Evolutionary conservation across 2,888 invertebrate species (phyloP).

Genomic region (Dryobotodes eremita): DNA sequence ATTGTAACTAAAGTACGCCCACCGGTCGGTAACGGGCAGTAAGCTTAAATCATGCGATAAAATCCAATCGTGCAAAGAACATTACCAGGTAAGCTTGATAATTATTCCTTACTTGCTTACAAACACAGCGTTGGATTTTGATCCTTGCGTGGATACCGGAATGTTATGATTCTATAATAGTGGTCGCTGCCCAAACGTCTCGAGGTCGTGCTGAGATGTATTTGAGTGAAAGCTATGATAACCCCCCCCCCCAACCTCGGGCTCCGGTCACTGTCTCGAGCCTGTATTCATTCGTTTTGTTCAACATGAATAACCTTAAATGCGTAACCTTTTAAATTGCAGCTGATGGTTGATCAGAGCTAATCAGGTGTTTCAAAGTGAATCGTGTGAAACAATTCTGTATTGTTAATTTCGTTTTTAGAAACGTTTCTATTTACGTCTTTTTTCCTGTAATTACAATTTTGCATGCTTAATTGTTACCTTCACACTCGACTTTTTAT

Average conservation of each 20-base stretch:
- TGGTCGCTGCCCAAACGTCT: constrained; percentile 59
- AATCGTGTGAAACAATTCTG: constrained; percentile 42
- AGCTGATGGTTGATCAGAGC: constrained; percentile 39
- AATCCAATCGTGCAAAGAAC: constrained; percentile 62
- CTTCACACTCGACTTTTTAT: constrained; percentile 34
- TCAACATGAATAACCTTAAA: constrained; percentile 63
- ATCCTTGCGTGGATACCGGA: constrained; percentile 58
- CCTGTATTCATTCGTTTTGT: constrained; percentile 58
- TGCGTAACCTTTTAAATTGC: constrained; percentile 66
- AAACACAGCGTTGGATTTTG: constrained; percentile 64
- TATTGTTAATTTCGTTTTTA: constrained; percentile 16
- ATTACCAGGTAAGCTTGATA: constrained; percentile 60
- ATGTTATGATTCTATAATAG: constrained; percentile 48
- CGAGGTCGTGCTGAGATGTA: constrained; percentile 77
- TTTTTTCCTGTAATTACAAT: constrained; percentile 23
- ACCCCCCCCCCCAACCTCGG: constrained; percentile 33
- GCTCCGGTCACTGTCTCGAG: constrained; percentile 52
- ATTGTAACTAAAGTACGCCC: constrained; percentile 60
- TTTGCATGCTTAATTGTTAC: constrained; percentile 35
- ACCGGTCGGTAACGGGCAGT: constrained; percentile 28
- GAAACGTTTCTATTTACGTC: constrained; percentile 15
- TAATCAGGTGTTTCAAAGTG: constrained; percentile 56
- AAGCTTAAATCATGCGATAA: constrained; percentile 63
- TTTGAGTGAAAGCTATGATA: constrained; percentile 77
- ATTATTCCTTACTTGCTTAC: constrained; percentile 36